A percentile compares a stretch with the other conserved stretches of the same genome.
Evolutionary conservation across 2,888 invertebrate species (phyloP).

Genomic region (Bellardia bayeri): DNA sequence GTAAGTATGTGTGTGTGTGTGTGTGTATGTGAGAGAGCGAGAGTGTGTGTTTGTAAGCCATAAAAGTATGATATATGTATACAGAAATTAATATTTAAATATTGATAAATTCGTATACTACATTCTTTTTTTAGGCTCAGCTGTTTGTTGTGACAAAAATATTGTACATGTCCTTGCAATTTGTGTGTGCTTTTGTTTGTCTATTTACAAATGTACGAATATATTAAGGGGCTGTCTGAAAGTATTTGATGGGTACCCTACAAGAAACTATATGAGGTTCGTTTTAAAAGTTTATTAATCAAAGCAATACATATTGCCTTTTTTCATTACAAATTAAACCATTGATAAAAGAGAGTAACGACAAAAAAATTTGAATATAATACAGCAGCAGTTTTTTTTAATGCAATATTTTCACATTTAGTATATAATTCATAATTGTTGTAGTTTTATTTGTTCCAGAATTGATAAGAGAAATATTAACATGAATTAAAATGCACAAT

Average conservation of each 20-base stretch:
- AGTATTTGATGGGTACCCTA: conserved; percentile 3
- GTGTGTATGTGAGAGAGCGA: conserved; percentile 1
- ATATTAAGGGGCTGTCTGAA: background rate
- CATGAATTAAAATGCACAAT: too few relatives aligned
- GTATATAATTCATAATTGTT: too few relatives aligned
- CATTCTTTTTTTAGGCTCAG: conserved; percentile 38
- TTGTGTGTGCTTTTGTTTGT: background rate
- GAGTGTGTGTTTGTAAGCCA: conserved; percentile 19
- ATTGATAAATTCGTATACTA: conserved; percentile 57
- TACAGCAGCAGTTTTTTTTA: too few relatives aligned
- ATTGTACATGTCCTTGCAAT: conserved; percentile 16
- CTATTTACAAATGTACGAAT: background rate
- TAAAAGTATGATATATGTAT: conserved; percentile 59
- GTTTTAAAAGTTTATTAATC: background rate
- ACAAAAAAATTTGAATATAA: too few relatives aligned
- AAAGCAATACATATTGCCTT: too few relatives aligned
- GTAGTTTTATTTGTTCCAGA: too few relatives aligned
- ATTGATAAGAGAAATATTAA: too few relatives aligned
- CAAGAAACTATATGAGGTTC: background rate
- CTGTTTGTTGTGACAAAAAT: conserved; percentile 32
- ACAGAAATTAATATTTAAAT: conserved; percentile 59
- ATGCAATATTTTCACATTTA: too few relatives aligned
- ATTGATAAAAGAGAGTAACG: too few relatives aligned
- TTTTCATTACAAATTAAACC: too few relatives aligned
- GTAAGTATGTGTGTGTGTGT: background rate